These are phyloP conservation scores for Calliphora vicina DNA, from an alignment of 1,140 invertebrate genomes.

Conservation along the genomic window DNA sequence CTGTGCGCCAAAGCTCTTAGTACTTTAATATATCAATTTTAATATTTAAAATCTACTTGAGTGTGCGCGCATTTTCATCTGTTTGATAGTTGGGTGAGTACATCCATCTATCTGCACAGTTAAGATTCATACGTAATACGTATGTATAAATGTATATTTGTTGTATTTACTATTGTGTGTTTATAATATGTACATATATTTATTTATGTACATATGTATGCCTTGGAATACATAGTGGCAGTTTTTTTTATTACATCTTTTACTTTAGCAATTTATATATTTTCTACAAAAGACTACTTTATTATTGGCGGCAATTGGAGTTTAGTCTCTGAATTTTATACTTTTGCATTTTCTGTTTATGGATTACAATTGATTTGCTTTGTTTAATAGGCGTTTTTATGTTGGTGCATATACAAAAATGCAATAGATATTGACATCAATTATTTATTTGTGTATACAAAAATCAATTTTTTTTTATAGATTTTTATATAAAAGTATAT, in stretches of 20 bases:
- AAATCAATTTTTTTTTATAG: too few relatives aligned
- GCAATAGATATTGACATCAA: too few relatives aligned
- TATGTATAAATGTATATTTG: not conserved
- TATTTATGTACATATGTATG: too few relatives aligned
- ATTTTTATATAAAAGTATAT: too few relatives aligned
- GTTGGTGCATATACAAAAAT: too few relatives aligned
- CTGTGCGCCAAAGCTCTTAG: too few relatives aligned
- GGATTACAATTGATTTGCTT: constrained; percentile 1
- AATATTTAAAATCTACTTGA: not conserved
- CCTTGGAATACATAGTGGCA: too few relatives aligned
- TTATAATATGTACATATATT: too few relatives aligned
- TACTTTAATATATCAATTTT: not conserved
- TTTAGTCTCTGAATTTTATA: constrained; percentile 1
- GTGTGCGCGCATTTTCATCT: not conserved
- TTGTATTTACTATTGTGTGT: not conserved
- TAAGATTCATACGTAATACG: not conserved
- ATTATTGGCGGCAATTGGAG: not conserved
- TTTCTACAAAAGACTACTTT: not conserved
- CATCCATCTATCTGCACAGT: not conserved
- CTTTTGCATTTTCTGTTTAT: not conserved
- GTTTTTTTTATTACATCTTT: not conserved
- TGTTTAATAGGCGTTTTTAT: not conserved
- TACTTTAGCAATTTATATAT: not conserved
- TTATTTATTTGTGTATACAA: too few relatives aligned
- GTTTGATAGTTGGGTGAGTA: not conserved